A percentile compares a stretch with the other conserved stretches of the same genome.
These are phyloP conservation scores for Hypselothyrea guttata DNA, from an alignment of 2,888 invertebrate species.

Conservation along the genomic window DNA sequence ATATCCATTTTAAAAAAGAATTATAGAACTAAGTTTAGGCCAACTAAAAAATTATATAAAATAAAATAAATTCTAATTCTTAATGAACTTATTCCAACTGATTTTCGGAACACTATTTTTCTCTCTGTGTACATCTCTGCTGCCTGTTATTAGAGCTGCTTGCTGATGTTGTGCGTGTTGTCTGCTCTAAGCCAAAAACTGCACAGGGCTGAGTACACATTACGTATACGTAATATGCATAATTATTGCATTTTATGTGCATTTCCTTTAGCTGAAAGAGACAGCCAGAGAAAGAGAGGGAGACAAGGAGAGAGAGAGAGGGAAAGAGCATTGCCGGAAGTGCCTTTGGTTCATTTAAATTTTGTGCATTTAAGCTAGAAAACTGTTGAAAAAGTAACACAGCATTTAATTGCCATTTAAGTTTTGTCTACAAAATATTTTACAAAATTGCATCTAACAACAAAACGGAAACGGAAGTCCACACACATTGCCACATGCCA, in stretches of 20 bases:
- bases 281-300: too few relatives aligned
- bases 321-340: slow-evolving; percentile 17
- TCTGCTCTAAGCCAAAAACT: slow-evolving; percentile 7
- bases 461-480: slow-evolving; percentile 66
- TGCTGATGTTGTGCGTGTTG: slow-evolving; percentile 14
- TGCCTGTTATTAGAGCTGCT: slow-evolving; percentile 18
- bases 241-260: slow-evolving; percentile 57
- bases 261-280: too few relatives aligned
- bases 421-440: slow-evolving; percentile 29
- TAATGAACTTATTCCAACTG: too few relatives aligned
- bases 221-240: slow-evolving; percentile 62
- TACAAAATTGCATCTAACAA: slow-evolving; percentile 23
- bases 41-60: too few relatives aligned
- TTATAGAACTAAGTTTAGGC: too few relatives aligned
- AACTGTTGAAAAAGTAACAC: slow-evolving; percentile 10
- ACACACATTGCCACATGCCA: slow-evolving; percentile 29
- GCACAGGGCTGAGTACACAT: slow-evolving; percentile 1
- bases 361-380: neutral
- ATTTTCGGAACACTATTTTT: too few relatives aligned
- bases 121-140: too few relatives aligned
- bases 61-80: too few relatives aligned
- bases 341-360: slow-evolving; percentile 2
- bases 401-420: slow-evolving; percentile 54
- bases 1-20: too few relatives aligned
- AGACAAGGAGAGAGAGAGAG: too few relatives aligned